Conservation (phyloP, 1,140 invertebrate genomes). For the Argopecten irradians region DNA sequence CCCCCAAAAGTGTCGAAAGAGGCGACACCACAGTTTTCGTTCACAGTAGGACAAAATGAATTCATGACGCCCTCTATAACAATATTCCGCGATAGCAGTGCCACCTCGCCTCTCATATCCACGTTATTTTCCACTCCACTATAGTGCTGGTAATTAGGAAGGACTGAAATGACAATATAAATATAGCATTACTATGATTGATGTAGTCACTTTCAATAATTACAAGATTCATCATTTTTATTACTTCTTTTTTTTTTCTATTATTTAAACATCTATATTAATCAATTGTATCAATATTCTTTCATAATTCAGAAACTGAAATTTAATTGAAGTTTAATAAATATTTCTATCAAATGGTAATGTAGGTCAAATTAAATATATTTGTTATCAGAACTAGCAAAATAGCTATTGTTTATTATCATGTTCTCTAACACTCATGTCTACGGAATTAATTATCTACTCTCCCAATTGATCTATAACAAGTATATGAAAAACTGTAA, state of each 20-base stretch:
- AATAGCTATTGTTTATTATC: no score
- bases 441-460: neutral
- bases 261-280: no score
- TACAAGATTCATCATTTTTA: neutral
- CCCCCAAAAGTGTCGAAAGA: slow-evolving; percentile 61
- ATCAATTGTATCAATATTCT: no score
- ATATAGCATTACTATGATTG: neutral
- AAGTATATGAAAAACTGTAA: no score
- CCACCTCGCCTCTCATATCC: slow-evolving; percentile 64
- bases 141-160: slow-evolving; percentile 51
- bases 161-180: slow-evolving; percentile 32
- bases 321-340: no score
- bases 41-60: slow-evolving; percentile 39
- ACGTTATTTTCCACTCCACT: slow-evolving; percentile 55
- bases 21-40: slow-evolving; percentile 52
- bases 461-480: no score
- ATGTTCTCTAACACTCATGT: neutral
- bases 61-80: slow-evolving; percentile 56
- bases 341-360: no score
- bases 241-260: no score
- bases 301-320: no score
- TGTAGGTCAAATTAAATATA: no score
- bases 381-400: no score
- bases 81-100: slow-evolving; percentile 55
- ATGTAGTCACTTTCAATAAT: neutral